A percentile compares a stretch with the other conserved stretches of the same genome.
phyloP scores from a whole-genome alignment of 1,140 invertebrate genomes.

The Drosophila mayri region DNA sequence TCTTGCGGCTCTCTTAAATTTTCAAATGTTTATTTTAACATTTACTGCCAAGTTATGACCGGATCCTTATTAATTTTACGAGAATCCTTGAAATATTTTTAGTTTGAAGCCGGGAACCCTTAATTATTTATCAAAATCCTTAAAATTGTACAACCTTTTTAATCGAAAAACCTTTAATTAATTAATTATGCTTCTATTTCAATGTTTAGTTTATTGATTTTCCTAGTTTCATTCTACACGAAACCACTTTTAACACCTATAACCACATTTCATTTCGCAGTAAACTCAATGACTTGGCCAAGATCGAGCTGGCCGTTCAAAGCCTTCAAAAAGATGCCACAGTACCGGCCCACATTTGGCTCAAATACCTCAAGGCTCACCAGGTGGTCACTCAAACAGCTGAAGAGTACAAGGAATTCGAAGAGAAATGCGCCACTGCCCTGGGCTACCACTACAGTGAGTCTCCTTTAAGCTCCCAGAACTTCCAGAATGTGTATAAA shows the following conservation, averaged over 20 bases:
- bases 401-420: constrained; percentile 26
- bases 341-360: constrained; percentile 59
- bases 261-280: constrained; percentile 9
- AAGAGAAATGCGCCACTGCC: constrained; percentile 35
- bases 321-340: background rate
- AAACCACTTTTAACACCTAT: background rate
- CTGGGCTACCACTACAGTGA: constrained; percentile 49
- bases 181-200: no score
- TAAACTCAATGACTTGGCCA: constrained; percentile 44
- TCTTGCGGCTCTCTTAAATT: no score
- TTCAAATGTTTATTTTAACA: no score
- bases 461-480: background rate
- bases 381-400: constrained; percentile 54
- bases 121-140: no score
- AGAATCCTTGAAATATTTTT: background rate
- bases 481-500: background rate
- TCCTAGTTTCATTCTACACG: background rate
- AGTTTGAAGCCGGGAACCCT: background rate
- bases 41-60: no score
- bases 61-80: background rate
- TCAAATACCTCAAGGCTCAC: constrained; percentile 42
- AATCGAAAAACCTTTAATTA: no score
- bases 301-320: constrained; percentile 34
- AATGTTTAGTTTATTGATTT: background rate
- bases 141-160: no score